Conservation (phyloP, 2,113 vertebrate species). For the Sinocyclocheilus anophthalmus region DNA sequence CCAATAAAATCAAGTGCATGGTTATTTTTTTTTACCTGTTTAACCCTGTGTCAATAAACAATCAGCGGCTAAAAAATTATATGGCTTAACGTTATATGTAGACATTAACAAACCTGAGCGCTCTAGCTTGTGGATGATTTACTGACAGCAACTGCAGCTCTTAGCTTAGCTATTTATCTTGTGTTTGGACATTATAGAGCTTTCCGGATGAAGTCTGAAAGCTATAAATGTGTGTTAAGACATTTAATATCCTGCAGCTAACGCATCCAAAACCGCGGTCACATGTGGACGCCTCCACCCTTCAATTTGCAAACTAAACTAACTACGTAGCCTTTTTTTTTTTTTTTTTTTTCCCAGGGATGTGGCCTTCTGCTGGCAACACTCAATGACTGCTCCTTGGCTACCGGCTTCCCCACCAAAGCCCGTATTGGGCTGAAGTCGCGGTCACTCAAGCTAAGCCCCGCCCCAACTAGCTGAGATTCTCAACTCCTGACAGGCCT, state of each 20-base stretch:
- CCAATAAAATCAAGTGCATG: not conserved
- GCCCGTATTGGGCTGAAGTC: slow-evolving; percentile 61
- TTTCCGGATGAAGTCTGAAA: not conserved
- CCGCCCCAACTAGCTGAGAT: slow-evolving; percentile 72
- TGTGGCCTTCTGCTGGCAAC: slow-evolving; percentile 48
- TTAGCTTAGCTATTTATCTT: not conserved
- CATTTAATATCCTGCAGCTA: not conserved
- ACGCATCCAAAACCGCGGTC: slow-evolving; percentile 21
- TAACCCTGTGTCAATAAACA: not conserved
- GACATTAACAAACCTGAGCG: not conserved
- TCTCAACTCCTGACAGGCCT: slow-evolving; percentile 74
- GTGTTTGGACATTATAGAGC: not conserved
- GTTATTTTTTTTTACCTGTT: not conserved
- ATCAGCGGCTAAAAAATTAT: not conserved
- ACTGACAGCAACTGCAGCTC: not conserved
- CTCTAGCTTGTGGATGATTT: not conserved
- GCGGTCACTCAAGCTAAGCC: slow-evolving; percentile 56
- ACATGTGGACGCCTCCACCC: slow-evolving; percentile 49
- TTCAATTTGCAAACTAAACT: slow-evolving; percentile 40
- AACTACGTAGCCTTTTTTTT: slow-evolving; percentile 34
- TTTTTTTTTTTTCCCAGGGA: slow-evolving; percentile 36
- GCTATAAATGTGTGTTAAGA: not conserved
- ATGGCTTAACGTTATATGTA: not conserved
- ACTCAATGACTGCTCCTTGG: slow-evolving; percentile 64
- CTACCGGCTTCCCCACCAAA: not conserved